Evolutionary conservation across 2,113 vertebrate genomes (phyloP).

Genomic region (Dolichallabes microphthalmus): DNA sequence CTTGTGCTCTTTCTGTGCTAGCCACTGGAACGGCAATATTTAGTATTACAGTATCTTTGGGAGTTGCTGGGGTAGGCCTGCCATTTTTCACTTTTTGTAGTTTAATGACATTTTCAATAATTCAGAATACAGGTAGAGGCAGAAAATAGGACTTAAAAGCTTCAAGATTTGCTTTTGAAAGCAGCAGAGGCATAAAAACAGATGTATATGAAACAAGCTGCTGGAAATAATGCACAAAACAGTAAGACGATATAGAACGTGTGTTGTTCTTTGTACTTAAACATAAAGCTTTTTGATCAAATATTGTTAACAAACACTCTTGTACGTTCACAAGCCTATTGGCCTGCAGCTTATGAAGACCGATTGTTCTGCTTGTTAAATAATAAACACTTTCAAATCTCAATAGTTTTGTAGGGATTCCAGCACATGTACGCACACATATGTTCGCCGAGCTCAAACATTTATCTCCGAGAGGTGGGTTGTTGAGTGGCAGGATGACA

Average conservation of each 20-base stretch:
- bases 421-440: not conserved
- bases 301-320: not conserved
- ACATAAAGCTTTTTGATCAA: not conserved
- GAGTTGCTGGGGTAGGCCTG: not conserved
- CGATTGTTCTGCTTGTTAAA: not conserved
- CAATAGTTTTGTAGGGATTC: not conserved
- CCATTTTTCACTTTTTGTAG: not conserved
- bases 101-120: not conserved
- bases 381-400: not conserved
- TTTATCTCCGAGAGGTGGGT: conserved; percentile 22
- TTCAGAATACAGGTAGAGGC: not conserved
- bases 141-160: not conserved
- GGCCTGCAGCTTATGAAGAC: not conserved
- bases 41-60: not conserved
- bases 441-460: not conserved
- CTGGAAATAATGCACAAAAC: not conserved
- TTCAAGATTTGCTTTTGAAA: not conserved
- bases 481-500: conserved; percentile 36
- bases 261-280: not conserved
- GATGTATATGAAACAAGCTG: not conserved
- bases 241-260: not conserved
- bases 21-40: not conserved
- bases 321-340: not conserved
- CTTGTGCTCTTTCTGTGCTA: not conserved
- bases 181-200: not conserved